phyloP scores from a whole-genome alignment of 2,113 vertebrate species.

The Camelus bactrianus region DNA sequence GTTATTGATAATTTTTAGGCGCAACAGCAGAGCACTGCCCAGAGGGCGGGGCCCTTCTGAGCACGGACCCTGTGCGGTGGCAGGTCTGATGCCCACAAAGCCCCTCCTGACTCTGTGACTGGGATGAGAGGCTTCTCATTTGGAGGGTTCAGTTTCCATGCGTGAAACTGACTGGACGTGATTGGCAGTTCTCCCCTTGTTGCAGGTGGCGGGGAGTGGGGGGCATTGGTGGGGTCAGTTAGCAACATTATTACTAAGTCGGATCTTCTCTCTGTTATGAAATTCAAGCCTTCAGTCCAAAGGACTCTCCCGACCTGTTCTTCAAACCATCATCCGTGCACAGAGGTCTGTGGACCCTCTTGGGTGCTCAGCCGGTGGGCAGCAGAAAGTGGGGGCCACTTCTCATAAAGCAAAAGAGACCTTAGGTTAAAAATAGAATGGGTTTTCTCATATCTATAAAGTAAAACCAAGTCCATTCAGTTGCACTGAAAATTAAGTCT shows the following conservation, averaged over 20 bases:
- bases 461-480: background rate
- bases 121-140: background rate
- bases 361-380: background rate
- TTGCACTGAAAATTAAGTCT: background rate
- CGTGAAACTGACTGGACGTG: background rate
- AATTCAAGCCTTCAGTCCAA: background rate
- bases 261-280: background rate
- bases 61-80: fast-evolving
- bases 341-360: background rate
- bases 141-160: background rate
- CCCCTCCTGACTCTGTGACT: background rate
- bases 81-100: fast-evolving
- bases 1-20: background rate
- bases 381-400: background rate
- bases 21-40: background rate
- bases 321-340: background rate
- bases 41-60: background rate
- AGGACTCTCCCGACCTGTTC: background rate
- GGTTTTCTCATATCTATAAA: background rate
- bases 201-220: fast-evolving
- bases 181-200: background rate
- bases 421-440: background rate
- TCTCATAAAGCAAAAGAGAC: background rate
- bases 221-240: background rate
- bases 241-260: background rate